A percentile compares a stretch with the other conserved stretches of the same genome.
These are phyloP conservation scores for Corythaeola cristata DNA, from an alignment of 2,113 vertebrate species.

Conservation along the genomic window DNA sequence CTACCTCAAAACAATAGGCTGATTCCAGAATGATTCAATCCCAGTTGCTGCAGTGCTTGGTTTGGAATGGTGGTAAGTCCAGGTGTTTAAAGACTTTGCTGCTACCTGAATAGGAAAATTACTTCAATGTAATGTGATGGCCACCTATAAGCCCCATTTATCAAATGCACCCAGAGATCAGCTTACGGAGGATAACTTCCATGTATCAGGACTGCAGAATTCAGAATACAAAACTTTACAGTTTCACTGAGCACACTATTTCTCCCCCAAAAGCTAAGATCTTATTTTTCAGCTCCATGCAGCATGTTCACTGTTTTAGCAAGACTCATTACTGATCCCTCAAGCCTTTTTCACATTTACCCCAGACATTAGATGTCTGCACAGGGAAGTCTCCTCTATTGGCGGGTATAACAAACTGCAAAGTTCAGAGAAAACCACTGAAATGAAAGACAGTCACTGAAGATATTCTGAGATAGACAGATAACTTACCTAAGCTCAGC, in stretches of 20 bases:
- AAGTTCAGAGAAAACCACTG: neutral
- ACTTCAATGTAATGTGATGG: neutral
- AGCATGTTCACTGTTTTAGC: neutral
- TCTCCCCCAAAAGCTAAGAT: neutral
- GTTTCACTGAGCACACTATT: neutral
- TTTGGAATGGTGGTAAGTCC: neutral
- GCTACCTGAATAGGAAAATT: neutral
- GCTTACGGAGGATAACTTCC: neutral
- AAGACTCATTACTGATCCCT: neutral
- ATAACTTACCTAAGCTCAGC: neutral
- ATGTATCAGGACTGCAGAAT: neutral
- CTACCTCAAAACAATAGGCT: neutral
- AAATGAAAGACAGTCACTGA: neutral
- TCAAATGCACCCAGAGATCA: neutral
- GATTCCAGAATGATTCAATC: neutral
- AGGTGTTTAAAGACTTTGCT: neutral
- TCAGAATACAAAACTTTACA: neutral
- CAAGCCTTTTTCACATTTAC: neutral
- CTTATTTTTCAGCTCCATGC: neutral
- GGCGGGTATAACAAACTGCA: neutral
- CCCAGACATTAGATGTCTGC: neutral
- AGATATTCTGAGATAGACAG: neutral
- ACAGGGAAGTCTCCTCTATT: neutral
- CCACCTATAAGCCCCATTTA: neutral
- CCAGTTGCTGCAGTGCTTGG: neutral